Percentiles rank a stretch among this genome's conserved stretches.
phyloP scores from a whole-genome alignment of 1,140 invertebrate species.

The Campoletis sonorensis region DNA sequence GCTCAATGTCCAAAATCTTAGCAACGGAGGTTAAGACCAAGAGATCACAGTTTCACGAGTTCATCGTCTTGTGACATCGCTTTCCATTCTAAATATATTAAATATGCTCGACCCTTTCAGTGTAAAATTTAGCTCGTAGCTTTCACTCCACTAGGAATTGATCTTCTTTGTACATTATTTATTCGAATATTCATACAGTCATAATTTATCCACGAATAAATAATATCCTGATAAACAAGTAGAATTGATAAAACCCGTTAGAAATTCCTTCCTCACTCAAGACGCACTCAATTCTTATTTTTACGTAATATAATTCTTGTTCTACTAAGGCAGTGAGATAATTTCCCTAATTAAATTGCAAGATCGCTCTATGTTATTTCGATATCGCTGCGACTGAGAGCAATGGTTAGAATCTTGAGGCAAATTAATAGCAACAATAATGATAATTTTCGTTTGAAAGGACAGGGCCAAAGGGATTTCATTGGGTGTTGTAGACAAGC shows the following conservation, averaged over 20 bases:
- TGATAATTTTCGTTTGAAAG: background rate
- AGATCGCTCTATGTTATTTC: background rate
- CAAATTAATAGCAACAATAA: constrained; percentile 11
- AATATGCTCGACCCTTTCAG: too few relatives aligned
- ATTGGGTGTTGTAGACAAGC: constrained; percentile 13
- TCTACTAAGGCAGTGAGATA: too few relatives aligned
- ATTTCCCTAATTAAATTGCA: background rate
- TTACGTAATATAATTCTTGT: too few relatives aligned
- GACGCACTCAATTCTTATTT: too few relatives aligned
- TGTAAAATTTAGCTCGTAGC: too few relatives aligned
- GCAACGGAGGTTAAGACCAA: background rate
- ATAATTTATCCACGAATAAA: too few relatives aligned
- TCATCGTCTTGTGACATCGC: constrained; percentile 10
- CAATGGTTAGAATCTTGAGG: background rate
- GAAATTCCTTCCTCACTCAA: too few relatives aligned
- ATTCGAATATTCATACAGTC: too few relatives aligned
- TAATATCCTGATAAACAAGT: too few relatives aligned
- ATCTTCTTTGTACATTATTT: too few relatives aligned
- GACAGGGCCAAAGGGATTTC: background rate
- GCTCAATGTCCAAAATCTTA: constrained; percentile 15
- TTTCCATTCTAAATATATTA: background rate
- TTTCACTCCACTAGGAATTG: too few relatives aligned
- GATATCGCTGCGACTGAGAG: background rate
- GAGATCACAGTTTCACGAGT: background rate
- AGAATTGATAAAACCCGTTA: too few relatives aligned